phyloP scores from a whole-genome alignment of 2,888 invertebrate genomes.

The Drosophila vallismaia region DNA sequence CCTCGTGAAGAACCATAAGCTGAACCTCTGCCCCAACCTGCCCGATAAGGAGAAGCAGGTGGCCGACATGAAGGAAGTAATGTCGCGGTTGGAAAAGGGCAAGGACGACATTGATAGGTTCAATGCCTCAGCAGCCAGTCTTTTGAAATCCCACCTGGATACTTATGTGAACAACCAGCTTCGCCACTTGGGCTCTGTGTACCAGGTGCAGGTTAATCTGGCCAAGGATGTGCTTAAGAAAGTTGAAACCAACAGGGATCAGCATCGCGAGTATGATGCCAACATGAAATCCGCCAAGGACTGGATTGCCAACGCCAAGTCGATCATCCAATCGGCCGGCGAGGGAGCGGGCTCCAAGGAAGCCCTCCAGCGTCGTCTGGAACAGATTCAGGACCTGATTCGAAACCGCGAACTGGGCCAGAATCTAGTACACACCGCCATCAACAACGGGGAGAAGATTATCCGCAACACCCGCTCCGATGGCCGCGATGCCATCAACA shows the following conservation, averaged over 20 bases:
- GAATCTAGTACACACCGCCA: slow-evolving; percentile 92
- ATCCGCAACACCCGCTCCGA: slow-evolving; percentile 94
- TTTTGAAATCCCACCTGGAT: slow-evolving; percentile 93
- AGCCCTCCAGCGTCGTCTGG: slow-evolving; percentile 91
- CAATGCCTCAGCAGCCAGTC: slow-evolving; percentile 90
- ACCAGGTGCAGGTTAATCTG: slow-evolving; percentile 94
- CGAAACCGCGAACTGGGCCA: slow-evolving; percentile 94
- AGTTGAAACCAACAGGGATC: slow-evolving; percentile 93
- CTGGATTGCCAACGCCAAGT: slow-evolving; percentile 95
- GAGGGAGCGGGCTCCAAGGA: slow-evolving; percentile 93
- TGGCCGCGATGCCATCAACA: slow-evolving; percentile 93
- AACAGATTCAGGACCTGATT: slow-evolving; percentile 91
- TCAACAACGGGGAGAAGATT: slow-evolving; percentile 95
- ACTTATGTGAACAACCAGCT: slow-evolving; percentile 94
- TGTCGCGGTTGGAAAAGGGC: slow-evolving; percentile 90
- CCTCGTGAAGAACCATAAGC: slow-evolving; percentile 94
- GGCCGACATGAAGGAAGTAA: slow-evolving; percentile 90
- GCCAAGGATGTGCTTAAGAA: slow-evolving; percentile 95
- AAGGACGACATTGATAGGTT: slow-evolving; percentile 93
- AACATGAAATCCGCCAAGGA: slow-evolving; percentile 90
- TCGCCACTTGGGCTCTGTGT: slow-evolving; percentile 93
- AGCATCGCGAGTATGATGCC: slow-evolving; percentile 91
- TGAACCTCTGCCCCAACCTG: slow-evolving; percentile 90
- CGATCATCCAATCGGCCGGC: slow-evolving; percentile 91
- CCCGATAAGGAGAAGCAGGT: slow-evolving; percentile 94